Base-by-base conservation (phyloP, 2,888 invertebrate genomes). In the Caenorhabditis parvicauda region DNA sequence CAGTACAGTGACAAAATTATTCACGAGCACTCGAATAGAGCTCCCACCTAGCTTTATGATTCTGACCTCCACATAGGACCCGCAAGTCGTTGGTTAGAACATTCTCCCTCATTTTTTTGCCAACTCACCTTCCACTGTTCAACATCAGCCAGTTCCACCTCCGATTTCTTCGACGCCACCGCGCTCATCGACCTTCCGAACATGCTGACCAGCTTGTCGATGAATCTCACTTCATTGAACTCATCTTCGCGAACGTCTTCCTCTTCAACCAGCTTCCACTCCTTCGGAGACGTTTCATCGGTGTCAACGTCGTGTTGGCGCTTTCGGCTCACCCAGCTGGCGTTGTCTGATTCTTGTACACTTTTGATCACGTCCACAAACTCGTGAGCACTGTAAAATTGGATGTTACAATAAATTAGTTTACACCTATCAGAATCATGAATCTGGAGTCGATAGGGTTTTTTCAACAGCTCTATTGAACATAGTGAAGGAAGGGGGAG, bases 101-200 rank as follows among this genome's bases (percentile, higher is more conserved):
- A n/a, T n/a, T n/a, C n/a, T n/a, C n/a, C n/a, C n/a, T n/a, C n/a
- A n/a, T n/a, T n/a, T n/a, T n/a, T n/a, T n/a, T n/a, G n/a, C n/a
- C n/a, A n/a, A 44, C 24, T 44, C 17, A 44, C 44, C 25, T 28
- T 44, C 44, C 44, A 44, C 7, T 7, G 14, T 25, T 44, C 25
- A 6, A 44, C 4, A 44, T 44, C 44, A 25, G 12, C 21, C 12
- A 7, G 3, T 14, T 22, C 14, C n/a, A 24, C n/a, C 25, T 25
- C 7, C 17, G 2, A 22, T 44, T 22, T 44, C 44, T 9, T 7
- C 24, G 27, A 44, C 17, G n/a, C n/a, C n/a, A n/a, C n/a, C n/a
- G n/a, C n/a, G n/a, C 21, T 25, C 25, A 41, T 9, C 6, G 17
- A 27, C 43, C 28, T 22, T 43, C 43, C 41, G 17, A 43, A 43